Evolutionary conservation across 2,797 vertebrate species (phyloP), one percentile per base, ranked within the genome.

Genomic region (Sebastes kiyomatsui): DNA sequence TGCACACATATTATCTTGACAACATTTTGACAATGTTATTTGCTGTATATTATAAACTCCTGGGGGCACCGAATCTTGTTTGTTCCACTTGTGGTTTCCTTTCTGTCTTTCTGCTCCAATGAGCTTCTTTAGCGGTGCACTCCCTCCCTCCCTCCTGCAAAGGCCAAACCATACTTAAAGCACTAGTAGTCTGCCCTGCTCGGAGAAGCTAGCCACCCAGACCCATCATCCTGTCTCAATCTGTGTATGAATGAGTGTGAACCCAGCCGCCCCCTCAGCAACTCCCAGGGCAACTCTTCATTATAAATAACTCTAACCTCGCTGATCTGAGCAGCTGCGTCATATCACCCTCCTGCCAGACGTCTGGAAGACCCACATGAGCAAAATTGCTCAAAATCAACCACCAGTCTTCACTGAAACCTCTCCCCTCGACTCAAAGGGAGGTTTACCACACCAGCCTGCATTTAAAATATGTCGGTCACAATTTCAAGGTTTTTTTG

Each of bases 231-330:
- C 61, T 23, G 32, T 67, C 60, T 86, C 54, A 25, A 33, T 80
- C 23, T 22, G 49, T 49, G 74, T 77, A 69, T 84, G 80, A 82
- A 86, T 76, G 72, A 65, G 80, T 73, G 72, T 68, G 71, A 83
- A 67, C 60, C 42, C 74, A 82, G 72, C 65, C 7, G 22, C 79
- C 28, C 75, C 75, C 77, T 72, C 20, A 79, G 75, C 72, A 68
- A 84, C 73, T 88, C 88, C 85, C 81, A 72, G 71, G 65, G 83
- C 72, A 73, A 30, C 46, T 72, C 72, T 72, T 87, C 67, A 82
- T 81, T 81, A 90, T 85, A 85, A 90, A 88, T 86, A 91, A 86
- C 82, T 82, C 33, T 72, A 80, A 88, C 84, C 84, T 87, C 81
- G 81, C n/a, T 78, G 80, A 87, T 90, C 67, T 77, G 23, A 78